Evolutionary conservation across 1,140 invertebrate species (phyloP).

Genomic region (Zaprionus tsacasi): DNA sequence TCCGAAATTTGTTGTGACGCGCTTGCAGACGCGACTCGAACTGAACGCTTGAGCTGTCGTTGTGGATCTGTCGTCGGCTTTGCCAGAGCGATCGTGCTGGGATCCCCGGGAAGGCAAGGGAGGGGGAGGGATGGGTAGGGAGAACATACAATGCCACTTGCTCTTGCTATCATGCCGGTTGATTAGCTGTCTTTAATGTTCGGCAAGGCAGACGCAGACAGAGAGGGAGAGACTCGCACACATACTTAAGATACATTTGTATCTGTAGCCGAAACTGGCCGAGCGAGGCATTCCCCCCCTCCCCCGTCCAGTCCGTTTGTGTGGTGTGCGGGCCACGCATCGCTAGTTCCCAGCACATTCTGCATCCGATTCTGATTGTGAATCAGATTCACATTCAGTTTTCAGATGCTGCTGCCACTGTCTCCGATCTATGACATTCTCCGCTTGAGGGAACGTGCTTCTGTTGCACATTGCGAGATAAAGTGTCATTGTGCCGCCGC

Average conservation of each 20-base stretch:
- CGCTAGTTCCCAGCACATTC: conserved; percentile 57
- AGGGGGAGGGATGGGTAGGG: background rate
- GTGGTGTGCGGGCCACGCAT: conserved; percentile 60
- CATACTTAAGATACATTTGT: conserved; percentile 30
- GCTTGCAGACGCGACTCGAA: conserved; percentile 29
- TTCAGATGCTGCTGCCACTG: conserved; percentile 15
- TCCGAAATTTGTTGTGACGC: conserved; percentile 23
- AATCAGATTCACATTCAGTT: conserved; percentile 37
- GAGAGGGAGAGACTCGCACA: background rate
- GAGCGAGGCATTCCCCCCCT: too few relatives aligned
- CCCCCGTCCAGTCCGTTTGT: too few relatives aligned
- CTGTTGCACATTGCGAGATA: conserved; percentile 77
- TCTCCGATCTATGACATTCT: conserved; percentile 75
- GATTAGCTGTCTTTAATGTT: conserved; percentile 65
- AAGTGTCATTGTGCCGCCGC: conserved; percentile 72
- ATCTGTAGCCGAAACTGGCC: conserved; percentile 19
- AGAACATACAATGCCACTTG: conserved; percentile 36
- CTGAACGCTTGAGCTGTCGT: conserved; percentile 49
- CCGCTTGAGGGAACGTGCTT: conserved; percentile 79
- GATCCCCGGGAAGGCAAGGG: background rate
- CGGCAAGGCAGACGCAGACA: conserved; percentile 12
- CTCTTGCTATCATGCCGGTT: conserved; percentile 59
- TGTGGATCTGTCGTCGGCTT: conserved; percentile 26
- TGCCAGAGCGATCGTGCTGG: conserved; percentile 24
- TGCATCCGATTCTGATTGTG: conserved; percentile 52